Evolutionary conservation across 2,113 vertebrate species (phyloP), one percentile per base, ranked within the genome.

Genomic region (Pavo muticus): DNA sequence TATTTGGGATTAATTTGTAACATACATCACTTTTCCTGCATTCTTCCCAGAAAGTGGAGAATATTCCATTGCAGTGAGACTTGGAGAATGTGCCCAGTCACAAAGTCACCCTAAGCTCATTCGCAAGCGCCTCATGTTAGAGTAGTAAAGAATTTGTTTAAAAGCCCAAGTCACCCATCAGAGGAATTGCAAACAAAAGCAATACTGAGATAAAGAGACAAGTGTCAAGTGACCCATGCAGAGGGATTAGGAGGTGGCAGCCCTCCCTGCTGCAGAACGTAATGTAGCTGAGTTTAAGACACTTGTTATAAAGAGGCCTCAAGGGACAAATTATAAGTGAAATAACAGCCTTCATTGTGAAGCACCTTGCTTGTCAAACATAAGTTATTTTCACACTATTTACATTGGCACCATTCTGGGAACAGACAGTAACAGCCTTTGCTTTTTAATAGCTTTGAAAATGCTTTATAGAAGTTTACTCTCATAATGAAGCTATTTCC

Each of bases 381-480:
- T 60, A 80, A 89, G 78, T 88, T 92, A 84, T 91, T 92, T 91
- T 91, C 94, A 94, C 2, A 21, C 10, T 97, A 92, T 97, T 97
- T 94, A 95, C 35, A 68, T 94, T 97, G 94, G 91, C 93, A 95
- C 44, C 0, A 0, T 81, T 95, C 89, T 48, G 83, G 90, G 91
- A 96, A 95, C 91, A 95, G 95, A 94, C 90, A 94, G 91, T 95
- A 96, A 97, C 82, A 86, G 39, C 29, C 64, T 91, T 93, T 93
- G 87, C 70, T 93, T 94, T 88, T 94, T 90, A 95, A 77, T 90
- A 71, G 84, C 93, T 95, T 95, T 95, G 80, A 93, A 96, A 95
- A 81, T 77, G 60, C 82, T 94, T 94, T 74, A 87, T 42, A 94
- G 75, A 84, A 84, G 80, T 94, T 88, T 88, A 64, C 78, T 95